Base-by-base conservation (phyloP, 2,888 invertebrate species). In the Petrolisthes manimaculis region DNA sequence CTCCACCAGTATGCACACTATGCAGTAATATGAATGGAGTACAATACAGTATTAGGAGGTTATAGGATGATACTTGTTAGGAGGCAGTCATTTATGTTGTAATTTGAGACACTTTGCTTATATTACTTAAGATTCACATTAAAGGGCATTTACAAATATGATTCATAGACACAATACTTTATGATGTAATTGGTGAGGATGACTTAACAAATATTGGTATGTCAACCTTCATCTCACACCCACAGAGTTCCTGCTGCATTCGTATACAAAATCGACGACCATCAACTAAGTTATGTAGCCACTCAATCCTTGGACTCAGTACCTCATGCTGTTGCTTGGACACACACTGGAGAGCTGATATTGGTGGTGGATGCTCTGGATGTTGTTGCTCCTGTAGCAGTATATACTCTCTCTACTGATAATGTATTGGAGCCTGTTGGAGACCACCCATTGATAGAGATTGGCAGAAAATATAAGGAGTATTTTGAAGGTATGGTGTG, bases 401-500 rank as follows among this genome's bases (percentile, higher is more conserved):
- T 37, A 37, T 37, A 18, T 24, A 82, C 37, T 18, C 67, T 37
- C 4, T 82, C 3, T 67, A 14, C n/a, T 24, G 71, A 77, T 24
- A 54, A 83, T 54, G 24, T 56, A 6, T 55, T 87, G 24, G 6
- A 51, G 0, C 67, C 24, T 9, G 24, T 83, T 14, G 54, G 77
- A 6, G 82, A 79, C 12, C 87, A 87, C n/a, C 5, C 69, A 1
- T 54, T 87, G 37, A 37, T 77, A 5, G 77, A 56, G 6, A 54
- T 87, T 69, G 87, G 83, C 54, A 53, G 14, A 54, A 67, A 83
- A 21, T 24, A 78, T 54, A 53, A 54, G 5, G 21, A 56, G 12
- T 55, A 53, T 12, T 87, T 87, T 77, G 37, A n/a, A 14, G 86
- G 86, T 86, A 86, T 55, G 78, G 18, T 67, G 53, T 4, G 53